Evolutionary conservation across 1,140 invertebrate species (phyloP).

Genomic region (Bactericera cockerelli): DNA sequence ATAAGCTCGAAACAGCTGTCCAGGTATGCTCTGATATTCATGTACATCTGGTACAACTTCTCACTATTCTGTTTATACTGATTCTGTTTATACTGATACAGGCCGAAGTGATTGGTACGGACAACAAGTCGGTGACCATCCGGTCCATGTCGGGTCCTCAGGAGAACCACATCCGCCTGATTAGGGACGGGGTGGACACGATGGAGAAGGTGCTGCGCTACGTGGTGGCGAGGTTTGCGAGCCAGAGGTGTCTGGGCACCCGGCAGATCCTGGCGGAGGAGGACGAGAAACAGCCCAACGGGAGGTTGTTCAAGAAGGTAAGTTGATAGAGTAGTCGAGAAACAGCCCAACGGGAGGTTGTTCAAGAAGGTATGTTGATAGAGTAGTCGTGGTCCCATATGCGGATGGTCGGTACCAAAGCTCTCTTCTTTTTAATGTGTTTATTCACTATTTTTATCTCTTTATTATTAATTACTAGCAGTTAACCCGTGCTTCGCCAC

Average conservation of each 20-base stretch:
- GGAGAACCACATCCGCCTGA: constrained; percentile 48
- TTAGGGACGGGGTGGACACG: constrained; percentile 62
- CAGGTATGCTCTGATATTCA: too few relatives aligned
- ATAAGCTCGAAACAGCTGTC: too few relatives aligned
- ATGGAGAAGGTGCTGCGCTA: constrained; percentile 73
- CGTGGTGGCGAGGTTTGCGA: constrained; percentile 50
- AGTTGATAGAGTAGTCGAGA: constrained; percentile 65
- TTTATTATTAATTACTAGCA: too few relatives aligned
- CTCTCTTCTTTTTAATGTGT: too few relatives aligned
- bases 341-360: constrained; percentile 79
- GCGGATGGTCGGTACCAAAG: too few relatives aligned
- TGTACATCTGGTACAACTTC: too few relatives aligned
- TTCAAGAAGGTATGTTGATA: constrained; percentile 91
- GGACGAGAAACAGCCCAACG: constrained; percentile 84
- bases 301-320: constrained; percentile 90
- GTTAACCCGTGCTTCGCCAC: too few relatives aligned
- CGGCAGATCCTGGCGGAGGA: constrained; percentile 81
- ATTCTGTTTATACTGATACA: too few relatives aligned
- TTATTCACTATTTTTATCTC: too few relatives aligned
- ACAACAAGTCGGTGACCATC: constrained; percentile 48
- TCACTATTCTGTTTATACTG: too few relatives aligned
- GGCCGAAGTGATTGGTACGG: constrained; percentile 37
- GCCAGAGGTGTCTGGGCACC: constrained; percentile 72
- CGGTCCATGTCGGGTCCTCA: constrained; percentile 49
- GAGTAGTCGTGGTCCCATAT: too few relatives aligned